These are phyloP conservation scores for Ypsolopha sequella DNA, from an alignment of 2,888 invertebrate genomes.

Conservation along the genomic window DNA sequence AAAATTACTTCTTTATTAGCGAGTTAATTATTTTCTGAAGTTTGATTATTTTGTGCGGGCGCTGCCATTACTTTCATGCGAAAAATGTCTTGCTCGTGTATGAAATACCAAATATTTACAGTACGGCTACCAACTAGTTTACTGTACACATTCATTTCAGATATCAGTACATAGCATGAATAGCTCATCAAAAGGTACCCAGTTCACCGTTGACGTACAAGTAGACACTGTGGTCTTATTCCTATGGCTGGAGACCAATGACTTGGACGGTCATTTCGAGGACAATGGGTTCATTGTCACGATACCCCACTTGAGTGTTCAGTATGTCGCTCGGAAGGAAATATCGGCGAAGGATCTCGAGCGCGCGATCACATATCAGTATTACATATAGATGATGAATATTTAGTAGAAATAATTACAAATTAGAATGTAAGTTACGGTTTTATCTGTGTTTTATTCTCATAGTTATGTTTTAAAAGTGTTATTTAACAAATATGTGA, in stretches of 20 bases:
- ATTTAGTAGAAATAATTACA: too few relatives aligned
- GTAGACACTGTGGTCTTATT: slow-evolving; percentile 73
- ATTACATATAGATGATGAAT: slow-evolving; percentile 22
- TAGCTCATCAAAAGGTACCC: neutral
- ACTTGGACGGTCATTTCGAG: slow-evolving; percentile 74
- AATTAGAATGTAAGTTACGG: too few relatives aligned
- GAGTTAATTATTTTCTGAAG: too few relatives aligned
- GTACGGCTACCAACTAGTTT: too few relatives aligned
- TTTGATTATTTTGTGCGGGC: too few relatives aligned
- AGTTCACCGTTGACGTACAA: slow-evolving; percentile 28
- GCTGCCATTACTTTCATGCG: too few relatives aligned
- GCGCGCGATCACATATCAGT: slow-evolving; percentile 34
- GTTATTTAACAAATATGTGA: too few relatives aligned
- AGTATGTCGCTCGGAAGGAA: slow-evolving; percentile 21
- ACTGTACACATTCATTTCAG: slow-evolving; percentile 18
- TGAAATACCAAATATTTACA: too few relatives aligned
- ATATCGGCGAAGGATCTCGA: slow-evolving; percentile 25
- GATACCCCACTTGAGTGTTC: slow-evolving; percentile 20
- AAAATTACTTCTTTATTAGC: too few relatives aligned
- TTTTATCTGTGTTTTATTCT: too few relatives aligned
- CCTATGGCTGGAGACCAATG: slow-evolving; percentile 75
- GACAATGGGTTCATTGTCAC: slow-evolving; percentile 80
- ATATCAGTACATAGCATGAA: slow-evolving; percentile 19
- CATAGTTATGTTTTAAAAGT: too few relatives aligned
- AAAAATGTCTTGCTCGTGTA: too few relatives aligned